Base-by-base conservation (phyloP, 2,888 invertebrate genomes). In the Pardosa pseudoannulata region DNA sequence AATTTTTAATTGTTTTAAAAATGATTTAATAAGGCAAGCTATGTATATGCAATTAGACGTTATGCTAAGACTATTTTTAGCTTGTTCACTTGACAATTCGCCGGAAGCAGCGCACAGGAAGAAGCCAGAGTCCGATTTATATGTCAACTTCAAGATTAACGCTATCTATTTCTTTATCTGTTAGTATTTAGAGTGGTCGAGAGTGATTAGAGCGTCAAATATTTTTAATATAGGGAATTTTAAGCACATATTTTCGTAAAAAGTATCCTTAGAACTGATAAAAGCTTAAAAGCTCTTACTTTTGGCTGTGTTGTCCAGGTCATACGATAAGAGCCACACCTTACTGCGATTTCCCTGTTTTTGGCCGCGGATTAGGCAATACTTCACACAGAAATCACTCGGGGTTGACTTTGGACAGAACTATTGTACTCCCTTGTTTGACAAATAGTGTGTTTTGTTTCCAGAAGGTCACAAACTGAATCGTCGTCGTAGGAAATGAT, bases 391-490 rank as follows among this genome's bases (percentile, higher is more conserved):
- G 23, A 56, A 56, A n/a, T 11, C 13, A 13, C 29, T 65, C 16
- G 11, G 65, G n/a, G 2, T n/a, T 29, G 65, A 29, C 31, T 29
- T 65, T 16, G 65, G 65, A 29, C 28, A 27, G 23, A 27, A 56
- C 65, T 19, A 80, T 74, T 80, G 80, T 80, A 46, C 56, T 19
- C 7, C 6, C 23, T 31, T 19, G 27, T 41, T 31, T 64, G 9
- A 23, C 39, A 72, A 62, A 73, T 29, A 46, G 46, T 39, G 67
- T 56, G 74, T 19, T 74, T 50, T 41, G 64, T 41, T 41, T 64
- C 11, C 16, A n/a, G 80, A 80, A 80, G 80, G 80, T 73, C 80
- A 56, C 68, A 31, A 80, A 81, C 73, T 73, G 39, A 23, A 65
- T 28, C 23, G 39, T 64, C 28, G 13, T 6, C 23, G 50, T 29